These are phyloP conservation scores for Dinomys branickii DNA, from an alignment of 2,113 vertebrate genomes.

Conservation along the genomic window DNA sequence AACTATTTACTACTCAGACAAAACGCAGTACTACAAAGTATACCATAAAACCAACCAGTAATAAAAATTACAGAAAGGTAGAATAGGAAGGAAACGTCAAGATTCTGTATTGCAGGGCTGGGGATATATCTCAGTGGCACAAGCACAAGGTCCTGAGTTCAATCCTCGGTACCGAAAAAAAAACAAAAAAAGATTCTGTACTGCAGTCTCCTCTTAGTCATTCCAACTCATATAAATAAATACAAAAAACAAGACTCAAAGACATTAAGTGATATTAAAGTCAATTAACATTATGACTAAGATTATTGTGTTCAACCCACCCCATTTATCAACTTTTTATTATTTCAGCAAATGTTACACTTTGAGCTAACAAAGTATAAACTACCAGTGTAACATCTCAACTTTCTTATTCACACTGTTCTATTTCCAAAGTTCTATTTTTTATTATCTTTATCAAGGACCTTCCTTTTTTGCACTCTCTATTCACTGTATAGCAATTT, in stretches of 20 bases:
- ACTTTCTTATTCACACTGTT: conserved; percentile 20
- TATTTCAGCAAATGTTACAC: conserved; percentile 47
- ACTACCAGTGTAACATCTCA: neutral
- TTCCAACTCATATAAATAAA: neutral
- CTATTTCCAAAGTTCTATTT: conserved; percentile 62
- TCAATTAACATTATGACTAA: neutral
- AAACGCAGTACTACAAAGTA: neutral
- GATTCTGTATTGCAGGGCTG: neutral
- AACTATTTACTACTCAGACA: neutral
- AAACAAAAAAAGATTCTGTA: conserved; percentile 40
- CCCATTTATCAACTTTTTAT: neutral
- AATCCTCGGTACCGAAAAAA: no score
- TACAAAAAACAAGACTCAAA: neutral
- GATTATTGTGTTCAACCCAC: neutral
- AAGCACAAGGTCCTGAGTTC: no score
- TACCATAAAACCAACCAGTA: neutral
- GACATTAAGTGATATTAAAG: neutral
- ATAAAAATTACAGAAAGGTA: conserved; percentile 17
- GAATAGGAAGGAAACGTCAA: neutral
- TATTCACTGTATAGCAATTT: neutral
- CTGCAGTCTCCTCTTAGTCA: neutral
- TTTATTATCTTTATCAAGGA: conserved; percentile 48
- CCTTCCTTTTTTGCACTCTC: conserved; percentile 9
- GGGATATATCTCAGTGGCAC: no score
- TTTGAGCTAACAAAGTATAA: neutral